These are phyloP conservation scores for Sternarchorhynchus goeldii DNA, from an alignment of 2,797 vertebrate genomes.

Conservation along the genomic window DNA sequence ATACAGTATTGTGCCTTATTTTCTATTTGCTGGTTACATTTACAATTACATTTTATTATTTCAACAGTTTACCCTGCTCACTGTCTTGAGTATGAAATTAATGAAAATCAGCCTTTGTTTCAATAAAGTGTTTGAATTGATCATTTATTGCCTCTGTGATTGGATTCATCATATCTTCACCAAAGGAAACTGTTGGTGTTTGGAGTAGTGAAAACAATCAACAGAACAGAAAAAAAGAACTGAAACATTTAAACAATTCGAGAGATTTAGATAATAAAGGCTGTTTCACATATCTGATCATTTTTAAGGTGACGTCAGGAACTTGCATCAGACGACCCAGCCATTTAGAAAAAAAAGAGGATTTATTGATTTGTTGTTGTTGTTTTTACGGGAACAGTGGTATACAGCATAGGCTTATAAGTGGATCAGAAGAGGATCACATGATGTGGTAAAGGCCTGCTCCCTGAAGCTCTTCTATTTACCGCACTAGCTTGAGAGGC, in stretches of 20 bases:
- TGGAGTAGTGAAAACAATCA: too few species aligned
- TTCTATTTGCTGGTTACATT: neutral
- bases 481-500: slow-evolving; percentile 43
- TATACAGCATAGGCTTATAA: slow-evolving; percentile 44
- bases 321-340: too few species aligned
- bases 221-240: too few species aligned
- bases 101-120: neutral
- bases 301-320: too few species aligned
- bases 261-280: too few species aligned
- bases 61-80: neutral
- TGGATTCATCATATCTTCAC: too few species aligned
- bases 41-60: neutral
- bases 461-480: slow-evolving; percentile 63
- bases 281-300: too few species aligned
- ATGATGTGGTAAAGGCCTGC: slow-evolving; percentile 52
- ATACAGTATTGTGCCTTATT: slow-evolving; percentile 31
- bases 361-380: slow-evolving; percentile 48
- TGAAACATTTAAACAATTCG: too few species aligned
- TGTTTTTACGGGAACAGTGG: slow-evolving; percentile 47
- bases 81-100: neutral
- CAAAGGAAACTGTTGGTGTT: too few species aligned
- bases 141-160: neutral
- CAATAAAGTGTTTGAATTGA: neutral
- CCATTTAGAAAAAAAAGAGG: slow-evolving; percentile 30
- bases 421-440: slow-evolving; percentile 39